phyloP scores from a whole-genome alignment of 2,113 vertebrate species.

The Trematocara marginatum region DNA sequence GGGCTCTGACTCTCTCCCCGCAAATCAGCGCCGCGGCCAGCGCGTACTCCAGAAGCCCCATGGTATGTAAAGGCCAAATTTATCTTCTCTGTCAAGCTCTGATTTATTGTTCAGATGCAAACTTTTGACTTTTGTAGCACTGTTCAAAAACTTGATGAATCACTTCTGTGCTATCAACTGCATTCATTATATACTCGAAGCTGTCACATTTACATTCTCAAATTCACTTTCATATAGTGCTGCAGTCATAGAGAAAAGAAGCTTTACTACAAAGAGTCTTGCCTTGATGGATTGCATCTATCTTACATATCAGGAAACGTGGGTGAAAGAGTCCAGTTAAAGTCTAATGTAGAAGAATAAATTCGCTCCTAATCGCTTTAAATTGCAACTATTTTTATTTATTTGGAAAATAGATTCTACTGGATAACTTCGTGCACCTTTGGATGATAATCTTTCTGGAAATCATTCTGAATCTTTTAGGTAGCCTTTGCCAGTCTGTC shows the following conservation, averaged over 20 bases:
- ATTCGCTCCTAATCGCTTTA: background rate
- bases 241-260: background rate
- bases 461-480: background rate
- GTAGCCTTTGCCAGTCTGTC: background rate
- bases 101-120: slow-evolving; percentile 16
- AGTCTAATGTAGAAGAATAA: background rate
- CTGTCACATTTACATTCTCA: background rate
- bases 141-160: slow-evolving; percentile 1
- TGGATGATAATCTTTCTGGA: background rate
- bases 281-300: background rate
- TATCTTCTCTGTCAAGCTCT: slow-evolving; percentile 2
- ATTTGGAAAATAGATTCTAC: background rate
- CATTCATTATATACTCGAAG: background rate
- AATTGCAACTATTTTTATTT: background rate
- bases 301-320: background rate
- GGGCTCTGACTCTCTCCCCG: slow-evolving; percentile 81
- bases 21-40: slow-evolving; percentile 80
- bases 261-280: background rate
- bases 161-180: background rate
- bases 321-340: background rate
- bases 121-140: background rate
- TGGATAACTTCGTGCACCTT: background rate
- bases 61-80: slow-evolving; percentile 71
- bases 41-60: slow-evolving; percentile 78
- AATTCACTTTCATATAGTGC: background rate